Evolutionary conservation across 2,888 invertebrate genomes (phyloP), one percentile per base, ranked within the genome.

Genomic region (Brachypalpus laphriformis): DNA sequence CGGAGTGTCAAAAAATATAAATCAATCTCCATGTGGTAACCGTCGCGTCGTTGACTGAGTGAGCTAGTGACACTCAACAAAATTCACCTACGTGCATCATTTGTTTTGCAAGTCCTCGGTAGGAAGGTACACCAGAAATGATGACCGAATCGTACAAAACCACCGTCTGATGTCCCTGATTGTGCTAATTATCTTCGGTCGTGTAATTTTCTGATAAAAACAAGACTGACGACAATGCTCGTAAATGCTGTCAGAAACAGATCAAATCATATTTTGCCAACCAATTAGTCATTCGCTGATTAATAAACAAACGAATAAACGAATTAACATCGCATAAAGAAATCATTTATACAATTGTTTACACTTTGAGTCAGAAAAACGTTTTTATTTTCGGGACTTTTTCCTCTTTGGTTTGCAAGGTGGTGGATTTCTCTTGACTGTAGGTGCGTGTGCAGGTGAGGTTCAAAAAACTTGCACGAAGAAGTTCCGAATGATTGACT

Each of bases 181-280:
- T n/a, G 16, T 54, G 54, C 9, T 16, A 54, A 54, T 54, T 54
- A 28, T 28, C 51, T 6, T 11, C 11, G 28, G 51, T 4, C 54
- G 54, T 31, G 54, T 14, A 25, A 28, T 31, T 14, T 25, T 28
- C 28, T 16, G 47, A 47, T 47, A 47, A 20, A 9, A 47, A 18
- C 5, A 45, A 28, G 7, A n/a, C 16, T 45, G 7, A 28, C 11
- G 45, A 16, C 11, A 25, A n/a, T n/a, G n/a, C n/a, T n/a, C n/a
- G 28, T 61, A 20, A 37, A 45, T 14, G 71, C 47, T 49, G 25
- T 71, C 71, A 71, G 59, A 71, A 37, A 59, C 47, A 71, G 71
- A 59, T 71, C 31, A 47, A 47, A 63, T 47, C 47, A 71, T 34
- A 45, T 56, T 40, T 31, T 37, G 14, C 20, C 16, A 51, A 34